Evolutionary conservation across 2,113 vertebrate genomes (phyloP).

Genomic region (Perca fluviatilis): DNA sequence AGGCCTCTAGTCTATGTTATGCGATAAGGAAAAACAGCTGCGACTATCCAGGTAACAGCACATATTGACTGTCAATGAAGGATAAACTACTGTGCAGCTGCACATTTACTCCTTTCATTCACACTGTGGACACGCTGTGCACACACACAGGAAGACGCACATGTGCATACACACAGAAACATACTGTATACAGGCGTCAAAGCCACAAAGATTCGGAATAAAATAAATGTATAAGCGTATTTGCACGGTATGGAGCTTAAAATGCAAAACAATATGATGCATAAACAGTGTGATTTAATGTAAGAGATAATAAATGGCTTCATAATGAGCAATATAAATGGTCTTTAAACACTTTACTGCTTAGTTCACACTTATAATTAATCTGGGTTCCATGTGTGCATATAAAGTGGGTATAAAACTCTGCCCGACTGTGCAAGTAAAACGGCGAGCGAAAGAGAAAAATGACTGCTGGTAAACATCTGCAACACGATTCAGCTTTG

Average conservation of each 20-base stretch:
- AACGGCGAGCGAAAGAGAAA: constrained; percentile 53
- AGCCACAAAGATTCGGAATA: constrained; percentile 51
- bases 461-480: constrained; percentile 71
- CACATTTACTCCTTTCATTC: constrained; percentile 51
- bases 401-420: constrained; percentile 73
- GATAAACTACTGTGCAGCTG: constrained; percentile 64
- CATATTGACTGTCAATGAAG: constrained; percentile 71
- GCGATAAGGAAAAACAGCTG: constrained; percentile 73
- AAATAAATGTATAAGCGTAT: constrained; percentile 64
- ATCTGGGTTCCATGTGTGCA: constrained; percentile 76
- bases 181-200: constrained; percentile 1
- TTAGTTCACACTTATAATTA: constrained; percentile 82
- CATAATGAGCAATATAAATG: constrained; percentile 80
- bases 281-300: constrained; percentile 75
- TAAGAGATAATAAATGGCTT: constrained; percentile 78
- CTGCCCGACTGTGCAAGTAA: constrained; percentile 51
- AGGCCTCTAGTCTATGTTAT: constrained; percentile 72
- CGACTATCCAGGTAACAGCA: constrained; percentile 71
- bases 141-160: constrained; percentile 11
- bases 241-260: constrained; percentile 57
- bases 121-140: constrained; percentile 41
- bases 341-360: constrained; percentile 79
- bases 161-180: constrained; percentile 10
- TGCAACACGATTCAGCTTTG: constrained; percentile 56
- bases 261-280: constrained; percentile 74